phyloP scores from a whole-genome alignment of 37 sponge, comb jelly and placozoan genomes.

The Cladorhizidae sp. region DNA sequence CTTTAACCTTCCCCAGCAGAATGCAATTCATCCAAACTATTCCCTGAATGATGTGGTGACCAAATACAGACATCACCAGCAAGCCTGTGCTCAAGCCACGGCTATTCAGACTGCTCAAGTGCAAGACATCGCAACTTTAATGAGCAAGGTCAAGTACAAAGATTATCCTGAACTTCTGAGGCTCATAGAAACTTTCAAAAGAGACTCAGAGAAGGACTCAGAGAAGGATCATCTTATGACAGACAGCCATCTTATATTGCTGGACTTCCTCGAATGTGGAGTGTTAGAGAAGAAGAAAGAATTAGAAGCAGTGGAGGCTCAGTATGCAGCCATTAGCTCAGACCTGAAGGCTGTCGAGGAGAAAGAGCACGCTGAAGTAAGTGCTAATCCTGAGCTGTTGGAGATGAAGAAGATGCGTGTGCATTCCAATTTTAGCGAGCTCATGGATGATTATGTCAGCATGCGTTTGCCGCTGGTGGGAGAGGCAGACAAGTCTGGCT shows the following conservation, averaged over 20 bases:
- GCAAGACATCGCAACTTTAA: neutral
- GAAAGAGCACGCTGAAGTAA: neutral
- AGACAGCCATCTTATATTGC: neutral
- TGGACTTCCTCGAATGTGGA: conserved; percentile 11
- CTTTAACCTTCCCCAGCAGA: conserved; percentile 9
- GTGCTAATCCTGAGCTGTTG: neutral
- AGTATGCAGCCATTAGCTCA: neutral
- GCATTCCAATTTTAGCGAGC: conserved; percentile 32
- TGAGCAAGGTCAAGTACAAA: neutral
- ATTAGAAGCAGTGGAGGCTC: neutral
- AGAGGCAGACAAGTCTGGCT: neutral
- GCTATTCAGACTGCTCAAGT: neutral
- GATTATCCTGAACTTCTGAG: neutral
- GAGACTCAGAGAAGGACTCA: neutral
- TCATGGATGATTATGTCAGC: conserved; percentile 26
- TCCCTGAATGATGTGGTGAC: conserved; percentile 53
- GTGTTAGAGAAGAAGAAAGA: conserved; percentile 9
- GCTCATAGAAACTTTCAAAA: neutral
- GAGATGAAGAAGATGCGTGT: conserved; percentile 21
- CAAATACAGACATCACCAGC: conserved; percentile 27
- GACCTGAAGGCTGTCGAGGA: neutral
- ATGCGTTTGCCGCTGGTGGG: conserved; percentile 4
- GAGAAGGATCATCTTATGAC: neutral
- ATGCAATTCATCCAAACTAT: conserved; percentile 44
- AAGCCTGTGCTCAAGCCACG: neutral